These are phyloP conservation scores for Esox niger DNA, from an alignment of 2,113 vertebrate species.

Conservation along the genomic window DNA sequence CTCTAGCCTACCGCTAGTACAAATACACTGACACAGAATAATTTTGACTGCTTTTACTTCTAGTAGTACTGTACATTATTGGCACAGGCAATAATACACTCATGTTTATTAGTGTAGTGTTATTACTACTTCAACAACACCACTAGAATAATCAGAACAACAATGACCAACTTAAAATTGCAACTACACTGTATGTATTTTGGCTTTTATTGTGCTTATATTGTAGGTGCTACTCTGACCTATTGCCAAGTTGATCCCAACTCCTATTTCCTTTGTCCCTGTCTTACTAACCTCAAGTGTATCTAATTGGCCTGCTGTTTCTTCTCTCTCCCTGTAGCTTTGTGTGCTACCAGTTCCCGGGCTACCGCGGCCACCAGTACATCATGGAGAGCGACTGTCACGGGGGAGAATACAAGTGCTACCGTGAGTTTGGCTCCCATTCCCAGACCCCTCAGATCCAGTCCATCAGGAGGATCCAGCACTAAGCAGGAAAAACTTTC, in stretches of 20 bases:
- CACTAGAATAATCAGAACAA: no score
- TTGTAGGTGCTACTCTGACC: neutral
- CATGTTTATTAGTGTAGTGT: no score
- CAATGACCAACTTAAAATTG: no score
- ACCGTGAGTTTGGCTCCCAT: slow-evolving; percentile 90
- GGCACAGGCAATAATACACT: no score
- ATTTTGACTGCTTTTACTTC: neutral
- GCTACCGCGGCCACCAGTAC: slow-evolving; percentile 95
- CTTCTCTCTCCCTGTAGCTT: slow-evolving; percentile 69
- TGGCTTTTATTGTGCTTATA: no score
- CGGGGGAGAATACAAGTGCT: slow-evolving; percentile 93
- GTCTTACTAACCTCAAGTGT: neutral
- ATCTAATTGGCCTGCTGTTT: slow-evolving; percentile 3
- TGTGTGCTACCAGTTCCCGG: slow-evolving; percentile 96
- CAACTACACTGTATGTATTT: no score
- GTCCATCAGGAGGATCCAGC: slow-evolving; percentile 93
- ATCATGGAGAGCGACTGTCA: slow-evolving; percentile 91
- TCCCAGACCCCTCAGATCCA: slow-evolving; percentile 95
- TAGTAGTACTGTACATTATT: neutral
- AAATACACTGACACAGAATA: no score
- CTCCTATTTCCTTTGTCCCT: no score
- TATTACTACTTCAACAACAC: no score
- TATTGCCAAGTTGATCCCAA: neutral
- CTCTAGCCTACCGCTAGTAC: no score
- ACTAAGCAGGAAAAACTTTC: slow-evolving; percentile 71